phyloP scores from a whole-genome alignment of 2,888 invertebrate species.

The Cartodere bifasciata region DNA sequence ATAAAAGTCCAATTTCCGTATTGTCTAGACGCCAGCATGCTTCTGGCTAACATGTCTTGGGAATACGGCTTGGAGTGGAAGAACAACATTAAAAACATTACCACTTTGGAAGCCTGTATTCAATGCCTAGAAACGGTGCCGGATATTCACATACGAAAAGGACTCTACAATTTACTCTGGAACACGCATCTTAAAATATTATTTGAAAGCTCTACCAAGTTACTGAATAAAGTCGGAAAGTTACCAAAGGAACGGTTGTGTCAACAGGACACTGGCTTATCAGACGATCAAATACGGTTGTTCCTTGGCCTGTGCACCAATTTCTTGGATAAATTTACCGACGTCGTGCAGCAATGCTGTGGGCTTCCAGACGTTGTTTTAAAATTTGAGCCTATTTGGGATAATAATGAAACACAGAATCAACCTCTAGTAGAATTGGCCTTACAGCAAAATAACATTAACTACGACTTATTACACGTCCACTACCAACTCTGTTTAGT shows the following conservation, averaged over 20 bases:
- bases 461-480: conserved; percentile 62
- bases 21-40: conserved; percentile 64
- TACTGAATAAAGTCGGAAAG: conserved; percentile 72
- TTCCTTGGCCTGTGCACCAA: conserved; percentile 38
- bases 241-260: conserved; percentile 76
- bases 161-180: conserved; percentile 79
- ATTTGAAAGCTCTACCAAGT: conserved; percentile 60
- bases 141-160: conserved; percentile 58
- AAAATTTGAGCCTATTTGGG: conserved; percentile 54
- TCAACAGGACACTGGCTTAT: conserved; percentile 60
- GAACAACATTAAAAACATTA: conserved; percentile 53
- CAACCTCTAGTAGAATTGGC: conserved; percentile 68
- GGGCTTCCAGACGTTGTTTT: conserved; percentile 31
- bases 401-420: conserved; percentile 37
- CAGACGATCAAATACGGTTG: conserved; percentile 45
- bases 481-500: conserved; percentile 70
- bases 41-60: conserved; percentile 83
- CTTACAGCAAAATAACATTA: conserved; percentile 59
- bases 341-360: conserved; percentile 30
- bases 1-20: conserved; percentile 73
- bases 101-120: conserved; percentile 57
- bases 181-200: conserved; percentile 73
- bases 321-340: conserved; percentile 39
- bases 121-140: conserved; percentile 54
- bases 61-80: conserved; percentile 83